Base-by-base conservation (phyloP, 2,888 invertebrate species). In the Smittia aterrima region DNA sequence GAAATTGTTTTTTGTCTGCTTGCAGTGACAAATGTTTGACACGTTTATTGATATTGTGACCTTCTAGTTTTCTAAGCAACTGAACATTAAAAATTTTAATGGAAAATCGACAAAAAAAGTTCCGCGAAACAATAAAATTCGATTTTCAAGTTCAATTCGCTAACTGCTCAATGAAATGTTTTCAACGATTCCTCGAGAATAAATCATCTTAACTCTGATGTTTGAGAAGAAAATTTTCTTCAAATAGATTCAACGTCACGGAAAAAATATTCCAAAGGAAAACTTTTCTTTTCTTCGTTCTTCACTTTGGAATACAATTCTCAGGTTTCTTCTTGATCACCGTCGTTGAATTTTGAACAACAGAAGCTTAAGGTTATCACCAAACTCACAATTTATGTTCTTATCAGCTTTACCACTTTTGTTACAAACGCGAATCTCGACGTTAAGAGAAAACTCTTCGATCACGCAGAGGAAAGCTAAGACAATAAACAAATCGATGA, bases 241-340 rank as follows among this genome's bases (percentile, higher is more conserved):
- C 7, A 41, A 22, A 22, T 47, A 70, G 27, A 54, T 18, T 70
- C 6, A 53, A 70, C 70, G 70, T 70, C 70, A 70, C 53, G 16
- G 25, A 22, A n/a, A 54, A 70, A 70, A 11, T 18, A 54, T 70
- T 70, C 53, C 6, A 6, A 2, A 11, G 47, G 32, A 32, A 32
- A 32, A 6, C 32, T 27, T 27, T 32, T 16, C 20, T 68, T 68
- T 53, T 54, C 18, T 1, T 54, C 54, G 7, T 3, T n/a, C n/a
- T 18, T 13, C 9, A 24, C 25, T 53, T 54, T 53, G 16, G 1
- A 11, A 1, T 16, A 0, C 25, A 16, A 58, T 20, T 58, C 58
- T 18, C 58, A 6, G 1, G 18, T 6, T 9, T 20, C 9, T 9
- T 20, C 9, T 18, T 47, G 16, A 47, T 47, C 47, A n/a, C 2